A percentile compares a stretch with the other conserved stretches of the same genome.
These are phyloP conservation scores for Delia radicum DNA, from an alignment of 1,140 invertebrate species.

Conservation along the genomic window DNA sequence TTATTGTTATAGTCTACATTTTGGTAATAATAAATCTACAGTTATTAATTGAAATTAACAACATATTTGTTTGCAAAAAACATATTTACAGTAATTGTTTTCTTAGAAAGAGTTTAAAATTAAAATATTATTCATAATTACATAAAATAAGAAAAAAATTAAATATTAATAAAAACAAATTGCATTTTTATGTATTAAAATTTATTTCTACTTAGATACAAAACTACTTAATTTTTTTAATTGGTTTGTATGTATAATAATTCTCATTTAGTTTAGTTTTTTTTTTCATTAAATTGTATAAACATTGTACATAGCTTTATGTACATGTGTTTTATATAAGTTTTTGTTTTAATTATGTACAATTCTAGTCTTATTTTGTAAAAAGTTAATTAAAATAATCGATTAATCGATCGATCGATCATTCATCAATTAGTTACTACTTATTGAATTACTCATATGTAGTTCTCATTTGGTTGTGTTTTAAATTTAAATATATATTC, in stretches of 20 bases:
- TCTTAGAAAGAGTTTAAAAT: too few species aligned
- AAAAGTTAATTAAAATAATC: neutral
- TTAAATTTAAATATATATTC: neutral
- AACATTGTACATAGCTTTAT: too few species aligned
- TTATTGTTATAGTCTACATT: neutral
- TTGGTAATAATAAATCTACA: neutral
- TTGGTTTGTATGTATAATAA: neutral
- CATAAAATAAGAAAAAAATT: too few species aligned
- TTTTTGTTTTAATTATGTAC: neutral
- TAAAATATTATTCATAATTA: too few species aligned
- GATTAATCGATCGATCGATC: slow-evolving; percentile 1
- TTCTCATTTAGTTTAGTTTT: neutral
- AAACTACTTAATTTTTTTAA: neutral
- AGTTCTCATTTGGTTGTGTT: neutral
- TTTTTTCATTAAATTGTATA: neutral
- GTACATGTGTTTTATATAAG: neutral
- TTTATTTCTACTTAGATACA: slow-evolving; percentile 17
- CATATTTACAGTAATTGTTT: too few species aligned
- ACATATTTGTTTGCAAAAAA: neutral
- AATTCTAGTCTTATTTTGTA: slow-evolving; percentile 16
- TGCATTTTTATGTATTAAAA: neutral
- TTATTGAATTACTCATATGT: neutral
- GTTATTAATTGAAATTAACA: slow-evolving; percentile 5
- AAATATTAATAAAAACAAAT: too few species aligned
- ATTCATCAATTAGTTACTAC: neutral